A percentile compares a stretch with the other conserved stretches of the same genome.
Conservation (phyloP, 1,140 invertebrate genomes). For the Belonocnema kinseyi region DNA sequence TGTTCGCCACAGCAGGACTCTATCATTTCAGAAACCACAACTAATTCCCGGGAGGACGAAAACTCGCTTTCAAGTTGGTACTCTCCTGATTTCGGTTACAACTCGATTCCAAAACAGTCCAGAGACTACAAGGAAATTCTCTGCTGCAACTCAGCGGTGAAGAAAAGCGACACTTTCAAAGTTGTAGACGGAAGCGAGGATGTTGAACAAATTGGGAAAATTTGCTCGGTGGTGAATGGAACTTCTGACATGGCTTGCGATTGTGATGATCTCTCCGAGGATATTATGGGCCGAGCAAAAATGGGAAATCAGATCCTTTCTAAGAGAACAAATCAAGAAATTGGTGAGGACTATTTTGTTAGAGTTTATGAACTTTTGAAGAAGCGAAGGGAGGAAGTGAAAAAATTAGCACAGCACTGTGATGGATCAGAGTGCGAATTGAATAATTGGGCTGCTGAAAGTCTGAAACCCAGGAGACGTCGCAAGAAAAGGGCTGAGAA, state of each 20-base stretch:
- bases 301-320: constrained; percentile 35
- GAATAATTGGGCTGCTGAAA: neutral
- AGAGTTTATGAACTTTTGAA: constrained; percentile 69
- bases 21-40: constrained; percentile 1
- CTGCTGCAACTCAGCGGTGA: constrained; percentile 61
- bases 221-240: neutral
- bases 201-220: constrained; percentile 15
- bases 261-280: constrained; percentile 14
- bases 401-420: constrained; percentile 25
- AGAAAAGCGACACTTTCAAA: constrained; percentile 69
- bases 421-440: neutral
- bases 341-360: constrained; percentile 67
- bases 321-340: constrained; percentile 58
- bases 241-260: constrained; percentile 4
- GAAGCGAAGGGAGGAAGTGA: constrained; percentile 56
- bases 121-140: constrained; percentile 33
- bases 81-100: constrained; percentile 58
- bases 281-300: constrained; percentile 32
- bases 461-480: neutral
- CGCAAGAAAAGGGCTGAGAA: neutral
- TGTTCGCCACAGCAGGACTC: neutral
- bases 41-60: constrained; percentile 30
- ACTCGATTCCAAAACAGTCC: constrained; percentile 57
- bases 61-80: constrained; percentile 11
- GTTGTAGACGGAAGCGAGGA: constrained; percentile 64